Evolutionary conservation across 2,888 invertebrate genomes (phyloP), one percentile per base, ranked within the genome.

Genomic region (Cataglyphis albicans): DNA sequence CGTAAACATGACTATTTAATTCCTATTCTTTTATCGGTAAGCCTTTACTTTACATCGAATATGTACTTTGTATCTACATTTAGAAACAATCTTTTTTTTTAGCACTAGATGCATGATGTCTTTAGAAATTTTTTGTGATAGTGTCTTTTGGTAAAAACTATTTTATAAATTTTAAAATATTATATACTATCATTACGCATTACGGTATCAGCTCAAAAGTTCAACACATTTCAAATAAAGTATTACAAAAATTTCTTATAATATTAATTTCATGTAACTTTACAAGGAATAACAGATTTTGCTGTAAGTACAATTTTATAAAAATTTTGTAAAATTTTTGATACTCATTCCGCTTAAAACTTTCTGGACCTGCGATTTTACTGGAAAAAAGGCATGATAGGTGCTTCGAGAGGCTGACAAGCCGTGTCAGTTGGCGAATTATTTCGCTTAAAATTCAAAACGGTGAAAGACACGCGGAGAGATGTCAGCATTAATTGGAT

Each of bases 401-500:
- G 84, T 83, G 76, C 83, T 88, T 89, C 80, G 86, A 89, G 81
- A 84, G 81, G 78, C 89, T 90, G 90, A 91, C 90, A 87, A 83
- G 83, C 70, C 86, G 59, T 89, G 89, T 89, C 88, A 72, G 87
- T 82, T 81, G 72, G 83, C 89, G 70, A 88, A 91, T 91, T 91
- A 91, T 83, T 89, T 85, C 88, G 85, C 83, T 90, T 91, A 90
- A 91, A 91, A 91, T 91, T 89, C 91, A 89, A 88, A 91, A 90
- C 81, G 90, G 83, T 88, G 91, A 91, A 91, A 91, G 91, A 91
- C 86, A 91, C 84, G 84, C 80, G 81, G 87, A 81, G 87, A 90
- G 83, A 85, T 89, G 91, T 91, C 91, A 87, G 87, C 87, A 89
- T 91, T 91, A 91, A 91, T 91, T 90, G 91, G 90, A 91, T 91